Base-by-base conservation (phyloP, 2,888 invertebrate genomes). In the Pilophorus perplexus region DNA sequence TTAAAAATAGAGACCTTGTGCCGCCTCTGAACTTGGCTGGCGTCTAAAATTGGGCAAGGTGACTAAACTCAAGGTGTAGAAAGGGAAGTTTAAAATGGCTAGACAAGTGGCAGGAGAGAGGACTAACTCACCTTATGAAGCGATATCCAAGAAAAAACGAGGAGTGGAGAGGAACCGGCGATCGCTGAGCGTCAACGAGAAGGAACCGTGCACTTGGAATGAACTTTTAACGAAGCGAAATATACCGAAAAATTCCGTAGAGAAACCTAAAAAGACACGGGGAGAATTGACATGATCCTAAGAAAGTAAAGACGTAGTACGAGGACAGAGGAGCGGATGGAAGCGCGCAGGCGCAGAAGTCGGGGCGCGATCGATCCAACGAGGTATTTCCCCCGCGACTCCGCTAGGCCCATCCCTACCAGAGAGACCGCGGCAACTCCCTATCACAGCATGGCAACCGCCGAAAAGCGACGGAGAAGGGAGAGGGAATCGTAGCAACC, bases 231-330 rank as follows among this genome's bases (percentile, higher is more conserved):
- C n/a, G n/a, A n/a, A 18, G 27, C 14, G 27, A 52, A 50, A 52
- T 27, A 52, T 28, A 52, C 12, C 28, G 28, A 52, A 28, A 25
- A 28, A 44, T 52, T 52, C 52, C 40, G 40, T 6, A 42, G 42
- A 66, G 42, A 44, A 50, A 48, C 70, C 60, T 50, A 59, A 69
- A 66, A 67, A 68, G 68, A 66, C 66, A 69, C 50, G 64, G 57
- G 67, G 67, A 40, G 52, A 69, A 69, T 68, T 68, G 65, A 62
- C 70, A 68, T 70, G 68, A 52, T 64, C 66, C 62, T 62, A 46
- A 62, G 62, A 62, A 62, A 62, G 62, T 68, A 64, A 64, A 70
- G 73, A 69, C 71, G 72, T 71, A 64, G 23, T 67, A 71, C 75
- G 74, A 73, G 76, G 71, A 62, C 68, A 55, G 69, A 22, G 67